Conservation (phyloP, 2,113 vertebrate species). For the Carassius gibelio region DNA sequence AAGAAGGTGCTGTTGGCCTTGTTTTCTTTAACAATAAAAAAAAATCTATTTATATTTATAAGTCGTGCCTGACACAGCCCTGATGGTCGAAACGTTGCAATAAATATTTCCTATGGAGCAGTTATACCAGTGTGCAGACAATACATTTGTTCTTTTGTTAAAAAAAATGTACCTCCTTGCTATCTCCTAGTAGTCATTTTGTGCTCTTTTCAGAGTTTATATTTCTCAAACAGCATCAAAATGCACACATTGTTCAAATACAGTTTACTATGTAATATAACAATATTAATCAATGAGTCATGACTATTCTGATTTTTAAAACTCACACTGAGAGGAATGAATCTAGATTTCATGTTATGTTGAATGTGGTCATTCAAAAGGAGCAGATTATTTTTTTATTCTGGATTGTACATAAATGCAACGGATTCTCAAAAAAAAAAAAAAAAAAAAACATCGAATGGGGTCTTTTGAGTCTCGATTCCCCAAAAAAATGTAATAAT, state of each 20-base stretch:
- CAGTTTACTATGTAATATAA: no score
- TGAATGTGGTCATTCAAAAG: not conserved
- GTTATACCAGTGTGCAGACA: no score
- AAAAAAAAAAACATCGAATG: no score
- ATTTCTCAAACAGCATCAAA: not conserved
- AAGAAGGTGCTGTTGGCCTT: not conserved
- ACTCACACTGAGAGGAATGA: not conserved
- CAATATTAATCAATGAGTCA: no score
- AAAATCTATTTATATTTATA: not conserved
- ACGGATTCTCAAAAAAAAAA: no score
- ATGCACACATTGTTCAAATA: not conserved
- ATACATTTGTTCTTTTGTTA: not conserved
- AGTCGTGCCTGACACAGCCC: no score
- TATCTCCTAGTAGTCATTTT: not conserved
- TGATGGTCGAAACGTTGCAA: no score
- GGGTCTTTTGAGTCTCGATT: not conserved
- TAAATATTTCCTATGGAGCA: no score
- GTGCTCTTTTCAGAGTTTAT: not conserved
- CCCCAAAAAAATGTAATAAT: no score
- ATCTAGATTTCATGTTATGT: not conserved
- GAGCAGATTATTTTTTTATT: no score
- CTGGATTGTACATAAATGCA: no score
- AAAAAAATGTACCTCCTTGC: not conserved
- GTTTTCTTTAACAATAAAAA: not conserved
- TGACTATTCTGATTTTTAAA: no score